Evolutionary conservation across 1,140 invertebrate species (phyloP).

Genomic region (Prorops nasuta): DNA sequence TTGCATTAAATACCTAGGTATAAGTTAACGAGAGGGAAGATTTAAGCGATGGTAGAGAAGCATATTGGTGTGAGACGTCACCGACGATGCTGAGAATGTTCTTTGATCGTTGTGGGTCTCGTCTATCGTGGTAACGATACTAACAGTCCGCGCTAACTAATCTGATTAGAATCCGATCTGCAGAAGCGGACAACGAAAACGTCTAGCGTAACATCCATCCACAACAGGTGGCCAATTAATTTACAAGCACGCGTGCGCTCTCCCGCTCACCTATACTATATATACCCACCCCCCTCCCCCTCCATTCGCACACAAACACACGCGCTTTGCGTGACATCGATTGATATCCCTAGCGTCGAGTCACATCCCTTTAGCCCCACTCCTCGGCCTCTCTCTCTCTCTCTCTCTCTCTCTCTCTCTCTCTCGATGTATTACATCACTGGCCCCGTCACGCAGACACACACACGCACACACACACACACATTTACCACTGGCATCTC

Average conservation of each 20-base stretch:
- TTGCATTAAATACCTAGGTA: no score
- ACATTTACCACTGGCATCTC: background rate
- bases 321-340: slow-evolving; percentile 35
- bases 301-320: no score
- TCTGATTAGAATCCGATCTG: slow-evolving; percentile 32
- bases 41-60: no score
- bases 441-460: background rate
- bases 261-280: no score
- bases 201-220: slow-evolving; percentile 16
- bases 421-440: no score
- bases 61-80: no score
- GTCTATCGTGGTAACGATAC: no score
- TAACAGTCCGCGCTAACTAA: slow-evolving; percentile 16
- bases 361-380: slow-evolving; percentile 23
- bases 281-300: no score
- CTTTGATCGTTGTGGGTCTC: no score
- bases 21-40: no score
- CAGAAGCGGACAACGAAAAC: slow-evolving; percentile 26
- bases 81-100: no score
- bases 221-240: slow-evolving; percentile 38
- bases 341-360: slow-evolving; percentile 27
- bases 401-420: background rate
- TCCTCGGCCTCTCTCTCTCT: background rate
- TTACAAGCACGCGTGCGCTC: slow-evolving; percentile 21
- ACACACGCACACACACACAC: no score